These are phyloP conservation scores for Vultur gryphus DNA, from an alignment of 2,797 vertebrate species.

Conservation along the genomic window DNA sequence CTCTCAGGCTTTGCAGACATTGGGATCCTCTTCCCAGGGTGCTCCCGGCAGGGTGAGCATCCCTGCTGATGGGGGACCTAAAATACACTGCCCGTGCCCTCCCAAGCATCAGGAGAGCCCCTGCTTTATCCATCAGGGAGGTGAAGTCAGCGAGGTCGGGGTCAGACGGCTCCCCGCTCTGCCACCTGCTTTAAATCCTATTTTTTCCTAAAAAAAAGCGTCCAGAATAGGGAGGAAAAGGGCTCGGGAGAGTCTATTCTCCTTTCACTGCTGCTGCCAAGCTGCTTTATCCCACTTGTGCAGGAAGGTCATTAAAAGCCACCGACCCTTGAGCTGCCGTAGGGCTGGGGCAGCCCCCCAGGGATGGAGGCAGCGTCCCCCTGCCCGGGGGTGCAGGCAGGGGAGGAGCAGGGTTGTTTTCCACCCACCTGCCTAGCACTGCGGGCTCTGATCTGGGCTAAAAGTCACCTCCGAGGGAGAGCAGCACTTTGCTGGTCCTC, in stretches of 20 bases:
- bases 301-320: not conserved
- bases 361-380: not conserved
- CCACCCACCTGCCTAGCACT: not conserved
- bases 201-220: not conserved
- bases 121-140: not conserved
- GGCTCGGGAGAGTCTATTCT: rapidly evolving
- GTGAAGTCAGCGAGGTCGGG: rapidly evolving
- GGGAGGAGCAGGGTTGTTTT: not conserved
- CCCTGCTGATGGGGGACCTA: not conserved
- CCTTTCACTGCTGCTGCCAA: not conserved
- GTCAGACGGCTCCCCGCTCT: not conserved
- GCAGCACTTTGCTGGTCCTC: not conserved
- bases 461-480: not conserved
- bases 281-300: not conserved
- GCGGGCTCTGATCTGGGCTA: not conserved
- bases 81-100: rapidly evolving
- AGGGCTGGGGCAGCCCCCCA: not conserved
- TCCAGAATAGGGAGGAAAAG: not conserved
- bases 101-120: not conserved
- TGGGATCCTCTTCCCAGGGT: not conserved
- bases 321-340: rapidly evolving
- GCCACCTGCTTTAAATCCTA: not conserved
- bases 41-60: not conserved
- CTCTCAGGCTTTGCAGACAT: not conserved
- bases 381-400: not conserved